Conservation (phyloP, 1,140 invertebrate species). For the Pararge aegeria region DNA sequence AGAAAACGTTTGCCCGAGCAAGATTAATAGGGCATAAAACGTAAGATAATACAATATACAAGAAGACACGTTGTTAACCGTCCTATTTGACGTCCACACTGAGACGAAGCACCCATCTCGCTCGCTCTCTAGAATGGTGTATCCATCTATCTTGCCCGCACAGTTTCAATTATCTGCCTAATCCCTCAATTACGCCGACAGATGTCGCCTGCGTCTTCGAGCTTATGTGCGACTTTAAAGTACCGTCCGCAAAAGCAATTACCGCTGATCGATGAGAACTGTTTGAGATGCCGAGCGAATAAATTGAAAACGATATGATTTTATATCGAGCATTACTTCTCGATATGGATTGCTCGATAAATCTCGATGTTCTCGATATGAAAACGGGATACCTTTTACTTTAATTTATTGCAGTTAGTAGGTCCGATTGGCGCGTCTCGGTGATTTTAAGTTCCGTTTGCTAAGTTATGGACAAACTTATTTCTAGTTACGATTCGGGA, state of each 20-base stretch:
- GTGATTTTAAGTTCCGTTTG: neutral
- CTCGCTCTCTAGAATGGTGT: constrained; percentile 27
- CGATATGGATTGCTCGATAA: constrained; percentile 23
- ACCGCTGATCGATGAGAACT: constrained; percentile 56
- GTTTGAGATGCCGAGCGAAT: constrained; percentile 34
- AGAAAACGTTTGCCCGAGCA: constrained; percentile 48
- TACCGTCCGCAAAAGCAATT: constrained; percentile 72
- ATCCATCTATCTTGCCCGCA: constrained; percentile 44
- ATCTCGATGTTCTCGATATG: constrained; percentile 9
- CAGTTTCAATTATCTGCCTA: constrained; percentile 78
- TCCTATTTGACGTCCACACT: constrained; percentile 55
- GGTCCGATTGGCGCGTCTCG: constrained; percentile 8
- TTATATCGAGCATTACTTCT: constrained; percentile 31
- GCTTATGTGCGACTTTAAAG: constrained; percentile 77
- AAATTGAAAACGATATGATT: constrained; percentile 33
- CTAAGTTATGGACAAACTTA: constrained; percentile 2
- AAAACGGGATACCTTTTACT: constrained; percentile 3
- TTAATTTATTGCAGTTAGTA: constrained; percentile 9
- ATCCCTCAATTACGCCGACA: constrained; percentile 79
- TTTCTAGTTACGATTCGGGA: neutral
- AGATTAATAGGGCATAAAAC: constrained; percentile 77
- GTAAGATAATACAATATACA: constrained; percentile 79
- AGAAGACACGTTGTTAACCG: constrained; percentile 78
- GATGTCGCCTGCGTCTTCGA: constrained; percentile 75
- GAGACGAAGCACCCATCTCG: constrained; percentile 44